These are phyloP conservation scores for Gallinago media DNA, from an alignment of 2,113 vertebrate species.

Conservation along the genomic window DNA sequence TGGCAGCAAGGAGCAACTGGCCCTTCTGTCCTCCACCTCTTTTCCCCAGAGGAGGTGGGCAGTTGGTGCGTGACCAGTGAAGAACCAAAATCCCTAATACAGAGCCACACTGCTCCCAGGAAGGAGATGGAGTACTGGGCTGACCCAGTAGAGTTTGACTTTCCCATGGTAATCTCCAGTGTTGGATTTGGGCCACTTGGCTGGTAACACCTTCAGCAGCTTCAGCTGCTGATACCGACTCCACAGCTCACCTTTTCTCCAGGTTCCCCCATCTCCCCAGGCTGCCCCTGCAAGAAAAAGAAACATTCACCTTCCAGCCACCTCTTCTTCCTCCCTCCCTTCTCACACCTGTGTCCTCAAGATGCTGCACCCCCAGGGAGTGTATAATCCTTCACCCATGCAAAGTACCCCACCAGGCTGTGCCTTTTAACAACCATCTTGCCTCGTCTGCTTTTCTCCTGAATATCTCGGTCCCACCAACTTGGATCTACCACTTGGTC, in stretches of 20 bases:
- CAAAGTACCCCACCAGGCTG: background rate
- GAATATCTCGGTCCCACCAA: background rate
- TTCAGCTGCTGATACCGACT: background rate
- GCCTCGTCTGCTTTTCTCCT: background rate
- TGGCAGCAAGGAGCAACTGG: background rate
- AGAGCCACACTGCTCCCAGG: background rate
- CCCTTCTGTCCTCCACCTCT: background rate
- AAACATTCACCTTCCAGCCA: background rate
- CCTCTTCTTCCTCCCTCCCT: background rate
- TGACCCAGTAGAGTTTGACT: background rate
- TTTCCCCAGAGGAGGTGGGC: background rate
- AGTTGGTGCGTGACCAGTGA: rapidly evolving
- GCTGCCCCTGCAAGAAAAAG: constrained; percentile 77
- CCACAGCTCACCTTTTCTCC: constrained; percentile 57
- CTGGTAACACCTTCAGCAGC: background rate
- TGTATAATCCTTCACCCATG: background rate
- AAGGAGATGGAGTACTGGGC: background rate
- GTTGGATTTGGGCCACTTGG: background rate
- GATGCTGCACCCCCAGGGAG: background rate
- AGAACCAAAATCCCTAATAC: background rate
- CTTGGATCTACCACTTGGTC: background rate
- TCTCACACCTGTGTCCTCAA: background rate
- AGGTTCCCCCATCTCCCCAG: constrained; percentile 77
- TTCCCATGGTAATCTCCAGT: background rate
- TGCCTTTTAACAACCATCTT: background rate